Base-by-base conservation (phyloP, 2,113 vertebrate genomes). In the Pitta sordida region DNA sequence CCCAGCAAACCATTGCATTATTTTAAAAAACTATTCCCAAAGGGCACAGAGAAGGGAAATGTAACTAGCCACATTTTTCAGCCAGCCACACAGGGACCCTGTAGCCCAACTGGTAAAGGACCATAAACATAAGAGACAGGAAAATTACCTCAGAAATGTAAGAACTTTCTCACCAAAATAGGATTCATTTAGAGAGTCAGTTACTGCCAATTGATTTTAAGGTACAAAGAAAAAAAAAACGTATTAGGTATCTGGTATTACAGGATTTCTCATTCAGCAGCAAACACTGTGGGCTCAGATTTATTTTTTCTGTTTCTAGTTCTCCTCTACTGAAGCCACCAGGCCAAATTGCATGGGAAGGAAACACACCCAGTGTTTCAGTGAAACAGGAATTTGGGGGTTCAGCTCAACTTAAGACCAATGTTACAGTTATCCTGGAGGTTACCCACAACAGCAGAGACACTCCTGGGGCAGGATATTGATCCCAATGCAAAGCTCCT, bases 381-480 rank as follows among this genome's bases (percentile, higher is more conserved):
- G 68, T 9, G 43, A 51, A 55, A 71, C 12, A 7, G 29, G 21
- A 78, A 43, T 51, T 0, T 46, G 15, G 13, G 37, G 9, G 13
- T 19, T 67, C 53, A 63, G 67, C 37, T 37, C n/a, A 55, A 3
- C 9, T 15, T 24, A 32, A 48, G 51, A 9, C 1, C 0, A 80
- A 46, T 0, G 5, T 10, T 58, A 55, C 3, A 0, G 43, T 19
- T 39, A 13, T 21, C 26, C 75, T 10, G 0, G 0, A 60, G n/a
- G 75, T 43, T 36, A 52, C 49, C 39, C 71, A 13, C 60, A 78
- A 5, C 7, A 69, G 27, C 63, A 59, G 10, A 19, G 51, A 39
- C 9, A 13, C 39, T 46, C 29, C 14, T 2, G 4, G 13, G 32
- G 37, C 13, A 34, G 23, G 56, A 21, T 27, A 14, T 12, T 23